Conservation (phyloP, 92 coral and sea anemone species). For the Siderastrea siderea region DNA sequence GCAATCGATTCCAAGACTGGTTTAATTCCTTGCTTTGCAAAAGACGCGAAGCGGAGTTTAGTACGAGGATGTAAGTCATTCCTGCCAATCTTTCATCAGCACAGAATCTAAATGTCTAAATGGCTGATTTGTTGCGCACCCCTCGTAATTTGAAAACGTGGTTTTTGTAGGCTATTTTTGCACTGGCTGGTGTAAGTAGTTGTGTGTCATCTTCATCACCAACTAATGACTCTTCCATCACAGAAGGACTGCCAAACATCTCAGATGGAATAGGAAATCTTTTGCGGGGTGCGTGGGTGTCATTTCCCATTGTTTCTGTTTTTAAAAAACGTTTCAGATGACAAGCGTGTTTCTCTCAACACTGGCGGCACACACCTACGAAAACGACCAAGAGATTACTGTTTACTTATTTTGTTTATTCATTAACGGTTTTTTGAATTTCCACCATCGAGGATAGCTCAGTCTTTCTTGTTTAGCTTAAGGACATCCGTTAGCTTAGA, state of each 20-base stretch:
- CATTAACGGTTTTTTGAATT: no score
- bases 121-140: constrained; percentile 21
- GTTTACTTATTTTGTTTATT: no score
- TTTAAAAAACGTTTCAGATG: constrained; percentile 14
- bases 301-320: neutral
- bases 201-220: constrained; percentile 28
- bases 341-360: constrained; percentile 15
- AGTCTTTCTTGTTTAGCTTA: no score
- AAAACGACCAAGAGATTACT: no score
- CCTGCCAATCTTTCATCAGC: neutral
- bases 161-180: constrained; percentile 27
- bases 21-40: constrained; percentile 8
- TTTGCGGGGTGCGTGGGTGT: constrained; percentile 22
- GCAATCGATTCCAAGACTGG: constrained; percentile 32
- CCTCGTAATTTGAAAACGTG: constrained; percentile 19
- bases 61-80: constrained; percentile 45
- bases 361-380: constrained; percentile 25
- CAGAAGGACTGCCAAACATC: constrained; percentile 34
- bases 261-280: constrained; percentile 36
- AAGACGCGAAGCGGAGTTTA: constrained; percentile 6
- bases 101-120: neutral
- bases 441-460: no score
- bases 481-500: no score
- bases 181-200: constrained; percentile 29
- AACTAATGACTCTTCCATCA: constrained; percentile 3